Base-by-base conservation (phyloP, 2,888 invertebrate genomes). In the Colletes collaris region DNA sequence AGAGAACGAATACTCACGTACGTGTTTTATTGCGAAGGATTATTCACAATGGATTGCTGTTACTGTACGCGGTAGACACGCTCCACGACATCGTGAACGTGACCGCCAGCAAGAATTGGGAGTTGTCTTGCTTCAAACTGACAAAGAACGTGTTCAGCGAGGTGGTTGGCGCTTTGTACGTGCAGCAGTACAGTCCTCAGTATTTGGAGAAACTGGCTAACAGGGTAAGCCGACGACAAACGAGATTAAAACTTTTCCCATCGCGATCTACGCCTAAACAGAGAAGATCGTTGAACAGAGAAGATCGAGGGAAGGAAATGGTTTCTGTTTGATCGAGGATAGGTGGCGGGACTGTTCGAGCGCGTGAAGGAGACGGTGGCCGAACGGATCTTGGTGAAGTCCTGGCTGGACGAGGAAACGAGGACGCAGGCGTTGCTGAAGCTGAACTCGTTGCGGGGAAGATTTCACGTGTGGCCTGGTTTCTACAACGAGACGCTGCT, bases 21-120 rank as follows among this genome's bases (percentile, higher is more conserved):
- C 3, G 44, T 46, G 10, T 46, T 8, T 46, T 46, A 8, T 8
- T 46, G 44, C 8, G 7, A 67, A 94, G 94, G 88, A 91, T 94
- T 77, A 90, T 94, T 72, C 94, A 94, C 89, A 94, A 94, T 83
- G 93, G 94, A 19, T 88, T 94, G 79, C 87, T 94, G 76, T 89
- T 94, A 64, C 88, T 94, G 62, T 94, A 93, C 87, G 93, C 93
- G 46, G 89, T 93, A 63, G 94, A 94, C 83, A 93, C 93, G 65
- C 89, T 94, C 52, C 91, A 93, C 81, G 93, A 94, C 82, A 91
- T 94, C 62, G 92, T 93, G 13, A 93, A 93, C 84, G 91, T 92
- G 65, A 93, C 93, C 52, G 91, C 91, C 19, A 90, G 88, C 84
- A 89, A 86, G 72, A 90, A 92, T 81, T 92, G 93, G 92, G 89